Evolutionary conservation across 2,113 vertebrate genomes (phyloP), one percentile per base, ranked within the genome.

Genomic region (Vanacampus margaritifer): DNA sequence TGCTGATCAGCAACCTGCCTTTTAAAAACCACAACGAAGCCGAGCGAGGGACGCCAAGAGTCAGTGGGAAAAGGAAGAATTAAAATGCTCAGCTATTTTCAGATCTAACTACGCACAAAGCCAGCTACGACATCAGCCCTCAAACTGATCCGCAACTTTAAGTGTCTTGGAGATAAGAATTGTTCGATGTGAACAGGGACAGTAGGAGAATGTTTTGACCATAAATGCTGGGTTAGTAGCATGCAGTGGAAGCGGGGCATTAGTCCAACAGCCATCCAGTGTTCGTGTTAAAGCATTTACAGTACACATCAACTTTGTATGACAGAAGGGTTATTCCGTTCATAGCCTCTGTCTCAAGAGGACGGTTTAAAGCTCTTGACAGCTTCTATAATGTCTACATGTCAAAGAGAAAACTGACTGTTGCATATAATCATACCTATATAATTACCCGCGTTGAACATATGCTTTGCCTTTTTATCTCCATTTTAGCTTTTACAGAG

Each of bases 361-460:
- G 61, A 65, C 28, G 24, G 51, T 71, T 68, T 63, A 46, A 59
- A 35, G 19, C 67, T 64, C 63, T n/a, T 60, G 54, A 69, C 56
- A 60, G 69, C 66, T 53, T 72, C 43, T 57, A 6, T 68, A 23
- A 51, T 61, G 51, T 65, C 68, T 77, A 26, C 71, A 71, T 65
- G 71, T 78, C 57, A 75, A 79, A 74, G 61, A 64, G 79, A 86
- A 75, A 65, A 48, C 75, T 82, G 84, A 79, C 86, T 86, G 82
- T 84, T 80, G 68, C 74, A 80, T 65, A 63, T 35, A 81, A 75
- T 69, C 76, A 66, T 67, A 71, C 72, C 68, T 80, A 69, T 56
- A 71, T 82, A 89, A 90, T 92, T 84, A 85, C 71, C 75, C 71
- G 67, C 39, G 72, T 73, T 57, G 21, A 83, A 82, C 83, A 82